Percentiles rank a stretch among this genome's conserved stretches.
These are phyloP conservation scores for Hedychridium roseum DNA, from an alignment of 2,888 invertebrate species.

Conservation along the genomic window DNA sequence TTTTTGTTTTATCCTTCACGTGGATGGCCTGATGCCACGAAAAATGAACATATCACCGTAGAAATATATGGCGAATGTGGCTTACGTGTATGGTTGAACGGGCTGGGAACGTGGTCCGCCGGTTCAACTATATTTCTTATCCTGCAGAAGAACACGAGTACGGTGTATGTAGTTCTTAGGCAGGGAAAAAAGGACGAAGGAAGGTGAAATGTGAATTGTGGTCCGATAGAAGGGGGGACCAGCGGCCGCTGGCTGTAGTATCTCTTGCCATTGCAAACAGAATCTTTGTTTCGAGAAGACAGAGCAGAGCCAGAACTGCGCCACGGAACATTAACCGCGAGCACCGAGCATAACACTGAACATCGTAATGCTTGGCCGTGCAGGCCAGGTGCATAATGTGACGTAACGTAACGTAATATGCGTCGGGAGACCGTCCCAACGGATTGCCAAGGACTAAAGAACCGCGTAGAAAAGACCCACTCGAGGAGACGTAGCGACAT, in stretches of 20 bases:
- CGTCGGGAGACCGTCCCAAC: constrained; percentile 28
- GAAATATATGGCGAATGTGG: no score
- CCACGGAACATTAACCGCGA: constrained; percentile 52
- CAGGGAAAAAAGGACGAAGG: no score
- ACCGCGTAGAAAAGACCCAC: constrained; percentile 26
- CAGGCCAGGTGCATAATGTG: constrained; percentile 33
- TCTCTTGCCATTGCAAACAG: constrained; percentile 28
- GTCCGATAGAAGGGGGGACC: constrained; percentile 33
- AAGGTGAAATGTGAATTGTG: constrained; percentile 26
- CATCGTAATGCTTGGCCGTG: constrained; percentile 37
- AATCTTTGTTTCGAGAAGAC: constrained; percentile 44
- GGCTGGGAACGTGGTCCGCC: no score
- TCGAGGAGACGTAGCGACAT: no score
- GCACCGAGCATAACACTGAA: constrained; percentile 43
- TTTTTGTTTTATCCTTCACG: no score
- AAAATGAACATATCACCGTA: no score
- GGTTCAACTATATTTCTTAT: no score
- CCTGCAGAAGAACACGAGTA: no score
- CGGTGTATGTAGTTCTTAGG: no score
- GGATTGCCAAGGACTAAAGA: constrained; percentile 19
- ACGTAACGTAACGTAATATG: constrained; percentile 38
- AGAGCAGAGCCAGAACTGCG: constrained; percentile 38
- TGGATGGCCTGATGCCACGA: no score
- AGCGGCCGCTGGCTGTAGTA: no score
- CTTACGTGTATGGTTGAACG: no score